These are phyloP conservation scores for rabbit (Oryctolagus cuniculus) DNA, from an alignment of 2,113 vertebrate species.

Conservation along the genomic window DNA sequence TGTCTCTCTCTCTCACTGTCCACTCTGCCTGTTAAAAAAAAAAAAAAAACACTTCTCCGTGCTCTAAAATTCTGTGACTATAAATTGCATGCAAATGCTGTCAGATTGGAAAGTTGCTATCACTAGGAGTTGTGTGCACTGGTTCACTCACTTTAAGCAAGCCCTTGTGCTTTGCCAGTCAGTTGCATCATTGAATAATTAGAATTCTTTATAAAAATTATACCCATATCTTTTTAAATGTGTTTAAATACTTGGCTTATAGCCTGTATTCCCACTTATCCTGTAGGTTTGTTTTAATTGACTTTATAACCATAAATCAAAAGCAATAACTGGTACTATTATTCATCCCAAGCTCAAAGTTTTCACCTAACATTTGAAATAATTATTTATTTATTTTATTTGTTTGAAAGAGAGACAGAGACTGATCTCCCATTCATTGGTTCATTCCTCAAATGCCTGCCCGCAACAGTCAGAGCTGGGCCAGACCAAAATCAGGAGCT, in stretches of 20 bases:
- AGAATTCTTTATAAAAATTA: neutral
- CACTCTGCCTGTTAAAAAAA: too few species aligned
- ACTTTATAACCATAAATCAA: constrained; percentile 2
- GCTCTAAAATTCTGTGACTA: neutral
- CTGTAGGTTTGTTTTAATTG: constrained; percentile 45
- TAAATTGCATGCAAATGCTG: neutral
- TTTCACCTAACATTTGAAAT: constrained; percentile 38
- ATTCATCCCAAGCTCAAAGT: constrained; percentile 16
- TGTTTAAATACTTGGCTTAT: neutral
- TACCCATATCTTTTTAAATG: constrained; percentile 18
- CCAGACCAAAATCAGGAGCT: too few species aligned
- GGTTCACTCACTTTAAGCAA: neutral
- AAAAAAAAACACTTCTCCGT: too few species aligned
- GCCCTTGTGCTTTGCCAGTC: neutral
- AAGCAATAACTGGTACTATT: constrained; percentile 10
- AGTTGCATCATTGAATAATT: neutral
- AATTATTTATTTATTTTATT: too few species aligned
- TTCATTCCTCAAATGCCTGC: too few species aligned
- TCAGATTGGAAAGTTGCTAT: neutral
- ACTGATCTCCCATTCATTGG: too few species aligned
- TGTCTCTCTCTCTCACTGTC: too few species aligned
- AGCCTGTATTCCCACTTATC: neutral
- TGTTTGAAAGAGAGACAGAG: too few species aligned
- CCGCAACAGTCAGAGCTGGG: too few species aligned
- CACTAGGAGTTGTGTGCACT: neutral